A percentile compares a stretch with the other conserved stretches of the same genome.
phyloP scores from a whole-genome alignment of 2,113 vertebrate species.

The Monopterus albus region DNA sequence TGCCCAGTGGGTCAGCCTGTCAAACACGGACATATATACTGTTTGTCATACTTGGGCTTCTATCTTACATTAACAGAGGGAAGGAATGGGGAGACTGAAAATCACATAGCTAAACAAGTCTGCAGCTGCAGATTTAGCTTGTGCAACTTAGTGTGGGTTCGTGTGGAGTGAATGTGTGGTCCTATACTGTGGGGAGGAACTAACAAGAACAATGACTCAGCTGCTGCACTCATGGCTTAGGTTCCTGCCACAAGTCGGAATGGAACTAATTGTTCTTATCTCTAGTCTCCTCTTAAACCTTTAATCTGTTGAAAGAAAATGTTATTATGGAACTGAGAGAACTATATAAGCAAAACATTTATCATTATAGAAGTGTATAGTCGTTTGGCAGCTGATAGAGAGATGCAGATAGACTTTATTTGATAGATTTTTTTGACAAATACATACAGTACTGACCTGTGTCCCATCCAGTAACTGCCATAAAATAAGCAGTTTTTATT shows the following conservation, averaged over 20 bases:
- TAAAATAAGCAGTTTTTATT: not conserved
- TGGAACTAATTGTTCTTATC: not conserved
- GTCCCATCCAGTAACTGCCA: not conserved
- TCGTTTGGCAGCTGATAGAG: not conserved
- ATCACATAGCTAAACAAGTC: slow-evolving; percentile 42
- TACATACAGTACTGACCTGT: too few species aligned
- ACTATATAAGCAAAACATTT: too few species aligned
- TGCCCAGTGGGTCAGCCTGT: slow-evolving; percentile 74
- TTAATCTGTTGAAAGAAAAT: slow-evolving; percentile 6
- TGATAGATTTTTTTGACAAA: not conserved
- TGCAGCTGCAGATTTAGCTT: slow-evolving; percentile 21
- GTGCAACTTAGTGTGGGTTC: slow-evolving; percentile 4
- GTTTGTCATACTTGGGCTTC: slow-evolving; percentile 62
- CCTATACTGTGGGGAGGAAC: not conserved
- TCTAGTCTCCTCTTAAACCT: not conserved
- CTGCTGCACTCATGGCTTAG: not conserved
- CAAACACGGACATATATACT: slow-evolving; percentile 62
- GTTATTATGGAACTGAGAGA: too few species aligned
- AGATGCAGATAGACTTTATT: not conserved
- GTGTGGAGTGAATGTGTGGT: slow-evolving; percentile 3
- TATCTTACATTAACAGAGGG: slow-evolving; percentile 37
- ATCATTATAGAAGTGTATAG: not conserved
- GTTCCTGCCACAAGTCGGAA: not conserved
- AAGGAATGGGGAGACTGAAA: slow-evolving; percentile 34
- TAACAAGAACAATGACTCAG: not conserved